These are phyloP conservation scores for Sepioteuthis lessoniana DNA, from an alignment of 2,888 invertebrate genomes.

Conservation along the genomic window DNA sequence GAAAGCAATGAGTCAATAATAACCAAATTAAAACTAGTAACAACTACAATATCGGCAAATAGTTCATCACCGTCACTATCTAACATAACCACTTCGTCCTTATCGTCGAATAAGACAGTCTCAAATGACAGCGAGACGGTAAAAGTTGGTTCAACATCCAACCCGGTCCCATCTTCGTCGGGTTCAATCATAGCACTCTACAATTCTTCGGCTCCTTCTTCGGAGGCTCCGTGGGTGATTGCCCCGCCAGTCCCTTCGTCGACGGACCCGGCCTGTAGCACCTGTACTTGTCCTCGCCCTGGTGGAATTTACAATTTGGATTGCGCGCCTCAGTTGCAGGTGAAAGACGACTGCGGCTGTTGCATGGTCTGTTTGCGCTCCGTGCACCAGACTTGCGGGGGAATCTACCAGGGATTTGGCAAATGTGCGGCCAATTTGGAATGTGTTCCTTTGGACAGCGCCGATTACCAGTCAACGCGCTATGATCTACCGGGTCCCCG, in stretches of 20 bases:
- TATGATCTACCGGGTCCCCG: background rate
- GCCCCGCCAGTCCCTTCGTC: background rate
- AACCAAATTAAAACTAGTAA: background rate
- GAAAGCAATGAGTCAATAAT: background rate
- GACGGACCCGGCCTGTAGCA: background rate
- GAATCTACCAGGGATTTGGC: constrained; percentile 36
- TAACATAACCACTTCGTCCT: background rate
- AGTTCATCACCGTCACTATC: background rate
- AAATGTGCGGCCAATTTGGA: constrained; percentile 23
- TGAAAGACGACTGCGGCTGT: constrained; percentile 37
- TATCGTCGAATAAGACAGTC: background rate
- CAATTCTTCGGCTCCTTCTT: background rate
- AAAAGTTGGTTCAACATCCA: background rate
- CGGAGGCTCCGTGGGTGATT: background rate
- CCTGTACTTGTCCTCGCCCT: background rate
- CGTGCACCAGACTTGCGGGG: background rate
- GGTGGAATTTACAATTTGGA: constrained; percentile 3
- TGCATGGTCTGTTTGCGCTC: background rate
- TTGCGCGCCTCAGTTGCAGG: background rate
- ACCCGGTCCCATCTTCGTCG: background rate
- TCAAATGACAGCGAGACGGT: background rate
- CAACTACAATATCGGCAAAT: background rate
- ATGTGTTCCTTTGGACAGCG: background rate
- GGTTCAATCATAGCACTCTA: background rate
- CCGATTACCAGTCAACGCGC: constrained; percentile 34